Conservation (phyloP, 2,797 vertebrate genomes). For the Phylloscopus collybita region DNA sequence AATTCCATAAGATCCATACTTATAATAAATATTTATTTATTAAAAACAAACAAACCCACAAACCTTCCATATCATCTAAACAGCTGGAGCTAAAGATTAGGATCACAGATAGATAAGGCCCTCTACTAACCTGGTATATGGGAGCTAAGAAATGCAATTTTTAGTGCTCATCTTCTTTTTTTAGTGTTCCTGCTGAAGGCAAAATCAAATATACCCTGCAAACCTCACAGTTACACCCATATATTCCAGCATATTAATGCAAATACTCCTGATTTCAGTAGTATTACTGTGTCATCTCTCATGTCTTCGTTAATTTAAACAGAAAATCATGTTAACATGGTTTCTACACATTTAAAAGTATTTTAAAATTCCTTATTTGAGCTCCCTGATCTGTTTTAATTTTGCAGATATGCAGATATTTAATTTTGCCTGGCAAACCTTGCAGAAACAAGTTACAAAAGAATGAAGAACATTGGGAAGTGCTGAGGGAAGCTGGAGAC, state of each 20-base stretch:
- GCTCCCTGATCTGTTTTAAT: neutral
- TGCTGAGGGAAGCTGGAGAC: neutral
- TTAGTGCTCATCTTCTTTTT: neutral
- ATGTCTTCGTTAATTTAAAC: neutral
- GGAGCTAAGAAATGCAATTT: neutral
- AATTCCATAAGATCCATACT: neutral
- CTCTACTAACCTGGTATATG: neutral
- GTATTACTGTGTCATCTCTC: neutral
- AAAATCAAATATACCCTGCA: neutral
- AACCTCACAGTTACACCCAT: neutral
- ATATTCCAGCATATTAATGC: neutral
- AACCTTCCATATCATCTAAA: neutral
- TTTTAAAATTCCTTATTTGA: neutral
- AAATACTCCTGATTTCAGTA: neutral
- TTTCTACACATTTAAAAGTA: neutral
- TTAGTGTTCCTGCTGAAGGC: neutral
- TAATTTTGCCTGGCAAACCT: neutral
- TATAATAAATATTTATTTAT: neutral
- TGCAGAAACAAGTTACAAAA: neutral
- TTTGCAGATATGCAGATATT: neutral
- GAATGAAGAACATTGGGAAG: neutral
- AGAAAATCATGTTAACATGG: neutral
- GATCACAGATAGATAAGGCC: neutral
- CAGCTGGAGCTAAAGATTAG: neutral
- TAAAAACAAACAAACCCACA: neutral